Percentiles rank a stretch among this genome's conserved stretches.
Conservation (phyloP, 2,888 invertebrate genomes). For the Drosophila cognata region DNA sequence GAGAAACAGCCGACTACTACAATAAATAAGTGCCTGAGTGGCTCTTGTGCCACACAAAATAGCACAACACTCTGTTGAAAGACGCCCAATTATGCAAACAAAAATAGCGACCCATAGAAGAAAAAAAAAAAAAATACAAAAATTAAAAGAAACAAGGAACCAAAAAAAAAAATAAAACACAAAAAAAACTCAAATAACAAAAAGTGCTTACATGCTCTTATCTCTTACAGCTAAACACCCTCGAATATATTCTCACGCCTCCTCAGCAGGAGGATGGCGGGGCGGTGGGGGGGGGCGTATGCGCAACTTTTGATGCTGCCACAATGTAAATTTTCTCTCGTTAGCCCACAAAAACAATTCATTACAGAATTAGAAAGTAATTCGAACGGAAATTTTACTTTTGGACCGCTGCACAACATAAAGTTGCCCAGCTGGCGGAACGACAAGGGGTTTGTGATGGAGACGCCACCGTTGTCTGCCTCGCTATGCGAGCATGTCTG, state of each 20-base stretch:
- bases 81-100: conserved; percentile 72
- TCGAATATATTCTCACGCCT: conserved; percentile 26
- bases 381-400: conserved; percentile 80
- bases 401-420: conserved; percentile 70
- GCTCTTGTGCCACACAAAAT: conserved; percentile 40
- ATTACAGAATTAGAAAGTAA: conserved; percentile 81
- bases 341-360: conserved; percentile 78
- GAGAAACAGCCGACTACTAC: conserved; percentile 33
- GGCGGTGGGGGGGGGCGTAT: conserved; percentile 50
- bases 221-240: conserved; percentile 54
- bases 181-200: conserved; percentile 31
- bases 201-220: conserved; percentile 67
- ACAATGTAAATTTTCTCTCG: conserved; percentile 68
- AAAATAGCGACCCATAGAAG: background rate
- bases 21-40: conserved; percentile 70
- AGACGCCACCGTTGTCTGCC: conserved; percentile 6
- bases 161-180: background rate
- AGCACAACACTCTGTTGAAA: conserved; percentile 54
- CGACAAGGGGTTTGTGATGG: conserved; percentile 6
- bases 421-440: conserved; percentile 48
- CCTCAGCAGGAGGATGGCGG: background rate
- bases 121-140: background rate
- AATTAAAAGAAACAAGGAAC: conserved; percentile 22
- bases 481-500: background rate
- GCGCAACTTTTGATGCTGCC: conserved; percentile 72